Conservation (phyloP, 2,113 vertebrate species). For the Meriones unguiculatus region DNA sequence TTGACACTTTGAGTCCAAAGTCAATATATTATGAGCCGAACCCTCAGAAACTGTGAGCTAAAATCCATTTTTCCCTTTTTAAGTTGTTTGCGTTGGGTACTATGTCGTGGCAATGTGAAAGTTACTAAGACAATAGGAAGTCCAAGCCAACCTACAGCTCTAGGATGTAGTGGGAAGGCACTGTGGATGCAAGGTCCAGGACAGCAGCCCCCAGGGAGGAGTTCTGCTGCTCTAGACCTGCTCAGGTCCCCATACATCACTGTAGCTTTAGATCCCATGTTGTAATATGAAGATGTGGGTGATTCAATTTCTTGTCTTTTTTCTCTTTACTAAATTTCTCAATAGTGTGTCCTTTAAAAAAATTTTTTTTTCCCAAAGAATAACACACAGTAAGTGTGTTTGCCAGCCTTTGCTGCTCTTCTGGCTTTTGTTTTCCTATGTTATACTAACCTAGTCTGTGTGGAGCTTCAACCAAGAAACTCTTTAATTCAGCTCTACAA, state of each 20-base stretch:
- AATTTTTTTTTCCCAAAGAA: neutral
- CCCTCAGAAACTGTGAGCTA: neutral
- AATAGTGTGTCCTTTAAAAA: too few species aligned
- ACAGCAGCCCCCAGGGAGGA: neutral
- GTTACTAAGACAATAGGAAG: neutral
- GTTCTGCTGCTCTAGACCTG: neutral
- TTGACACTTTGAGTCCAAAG: neutral
- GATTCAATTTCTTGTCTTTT: neutral
- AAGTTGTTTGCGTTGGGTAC: too few species aligned
- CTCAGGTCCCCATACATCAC: neutral
- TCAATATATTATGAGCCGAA: neutral
- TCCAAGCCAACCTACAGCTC: neutral
- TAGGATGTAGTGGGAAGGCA: neutral
- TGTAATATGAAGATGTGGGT: neutral
- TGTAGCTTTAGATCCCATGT: neutral
- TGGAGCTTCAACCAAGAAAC: neutral
- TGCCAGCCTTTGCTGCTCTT: neutral
- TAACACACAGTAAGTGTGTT: rapidly evolving
- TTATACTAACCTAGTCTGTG: neutral
- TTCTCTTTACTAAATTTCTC: neutral
- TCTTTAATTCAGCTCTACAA: neutral
- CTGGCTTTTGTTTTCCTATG: neutral
- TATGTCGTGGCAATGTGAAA: neutral
- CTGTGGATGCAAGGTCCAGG: neutral
- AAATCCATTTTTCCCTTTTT: neutral